Evolutionary conservation across 2,888 invertebrate species (phyloP).

Genomic region (Cremastobaeus sp.): DNA sequence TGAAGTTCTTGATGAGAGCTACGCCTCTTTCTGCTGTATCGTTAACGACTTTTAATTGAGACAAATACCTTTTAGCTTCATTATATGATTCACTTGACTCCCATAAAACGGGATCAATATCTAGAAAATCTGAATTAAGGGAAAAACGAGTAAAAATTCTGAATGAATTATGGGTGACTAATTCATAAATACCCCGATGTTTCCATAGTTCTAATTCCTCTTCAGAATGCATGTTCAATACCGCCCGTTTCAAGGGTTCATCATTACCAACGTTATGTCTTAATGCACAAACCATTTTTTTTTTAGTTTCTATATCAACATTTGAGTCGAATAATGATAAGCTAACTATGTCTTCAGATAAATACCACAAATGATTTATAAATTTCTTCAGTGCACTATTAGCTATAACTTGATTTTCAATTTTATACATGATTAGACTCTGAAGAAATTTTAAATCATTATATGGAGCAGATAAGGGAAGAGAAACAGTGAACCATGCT

Average conservation of each 20-base stretch:
- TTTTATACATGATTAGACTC: background rate
- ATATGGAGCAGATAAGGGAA: background rate
- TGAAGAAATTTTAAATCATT: slow-evolving; percentile 12
- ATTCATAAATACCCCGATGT: background rate
- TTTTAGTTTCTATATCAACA: slow-evolving; percentile 20
- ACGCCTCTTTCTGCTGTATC: background rate
- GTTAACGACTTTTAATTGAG: background rate
- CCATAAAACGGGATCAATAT: background rate
- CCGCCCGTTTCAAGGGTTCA: background rate
- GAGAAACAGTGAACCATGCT: slow-evolving; percentile 1
- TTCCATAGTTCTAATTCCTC: background rate
- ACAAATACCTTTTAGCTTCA: background rate
- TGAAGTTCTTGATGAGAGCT: background rate
- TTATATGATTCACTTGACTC: background rate
- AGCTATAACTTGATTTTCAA: slow-evolving; percentile 15
- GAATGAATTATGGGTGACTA: background rate
- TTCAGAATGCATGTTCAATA: background rate
- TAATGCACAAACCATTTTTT: slow-evolving; percentile 4
- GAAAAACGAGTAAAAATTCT: background rate
- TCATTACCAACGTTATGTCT: background rate
- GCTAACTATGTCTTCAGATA: slow-evolving; percentile 26
- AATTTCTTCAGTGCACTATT: slow-evolving; percentile 25
- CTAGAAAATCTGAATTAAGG: background rate
- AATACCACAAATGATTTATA: slow-evolving; percentile 39
- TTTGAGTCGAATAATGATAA: slow-evolving; percentile 39